These are phyloP conservation scores for Grammomys dolichurus DNA, from an alignment of 2,113 vertebrate genomes.

Conservation along the genomic window DNA sequence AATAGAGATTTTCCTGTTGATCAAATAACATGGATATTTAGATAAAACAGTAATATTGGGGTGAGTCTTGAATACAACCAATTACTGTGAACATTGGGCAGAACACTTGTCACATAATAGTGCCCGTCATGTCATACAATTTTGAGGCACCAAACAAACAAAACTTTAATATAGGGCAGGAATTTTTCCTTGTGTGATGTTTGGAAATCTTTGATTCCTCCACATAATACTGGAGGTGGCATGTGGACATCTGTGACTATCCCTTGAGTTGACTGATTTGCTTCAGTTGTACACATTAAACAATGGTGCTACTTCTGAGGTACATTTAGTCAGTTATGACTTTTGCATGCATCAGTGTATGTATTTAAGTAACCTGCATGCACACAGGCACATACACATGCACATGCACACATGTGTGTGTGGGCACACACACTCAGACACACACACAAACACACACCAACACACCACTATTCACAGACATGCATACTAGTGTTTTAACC, in stretches of 20 bases:
- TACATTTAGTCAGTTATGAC: neutral
- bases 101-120: too few relatives aligned
- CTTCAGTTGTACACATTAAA: neutral
- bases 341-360: neutral
- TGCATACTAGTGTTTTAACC: neutral
- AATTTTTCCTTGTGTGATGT: neutral
- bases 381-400: neutral
- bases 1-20: constrained; percentile 4
- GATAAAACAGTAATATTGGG: neutral
- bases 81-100: too few relatives aligned
- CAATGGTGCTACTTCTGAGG: neutral
- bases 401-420: too few relatives aligned
- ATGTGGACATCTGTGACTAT: neutral
- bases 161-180: neutral
- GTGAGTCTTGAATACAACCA: neutral
- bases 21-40: neutral
- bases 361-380: neutral
- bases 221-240: neutral
- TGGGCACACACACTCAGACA: neutral
- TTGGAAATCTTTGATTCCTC: neutral
- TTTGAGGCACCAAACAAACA: neutral
- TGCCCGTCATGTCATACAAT: neutral
- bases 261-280: neutral
- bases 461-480: neutral
- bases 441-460: neutral